These are phyloP conservation scores for Sorex maritimensis DNA, from an alignment of 2,797 vertebrate genomes.

Conservation along the genomic window DNA sequence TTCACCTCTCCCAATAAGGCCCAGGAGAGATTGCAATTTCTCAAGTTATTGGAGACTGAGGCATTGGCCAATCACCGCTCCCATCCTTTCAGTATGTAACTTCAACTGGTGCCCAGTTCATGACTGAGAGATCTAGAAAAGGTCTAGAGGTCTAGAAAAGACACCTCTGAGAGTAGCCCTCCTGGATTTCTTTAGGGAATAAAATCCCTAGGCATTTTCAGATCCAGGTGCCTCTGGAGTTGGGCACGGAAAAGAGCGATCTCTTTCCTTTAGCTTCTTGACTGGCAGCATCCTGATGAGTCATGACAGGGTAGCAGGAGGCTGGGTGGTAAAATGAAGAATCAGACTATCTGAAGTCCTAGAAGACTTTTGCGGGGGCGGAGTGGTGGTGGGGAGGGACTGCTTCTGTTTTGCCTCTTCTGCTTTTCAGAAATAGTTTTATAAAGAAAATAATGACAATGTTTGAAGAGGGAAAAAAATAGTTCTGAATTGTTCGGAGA, in stretches of 20 bases:
- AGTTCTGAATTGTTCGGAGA: too few relatives aligned
- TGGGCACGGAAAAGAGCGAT: not conserved
- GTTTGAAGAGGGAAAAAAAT: not conserved
- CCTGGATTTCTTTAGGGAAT: not conserved
- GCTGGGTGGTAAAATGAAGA: not conserved
- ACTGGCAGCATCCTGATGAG: not conserved
- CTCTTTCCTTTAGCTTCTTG: not conserved
- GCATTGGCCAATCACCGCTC: too few relatives aligned
- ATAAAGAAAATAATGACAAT: not conserved
- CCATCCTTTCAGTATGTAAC: not conserved
- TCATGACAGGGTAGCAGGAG: too few relatives aligned
- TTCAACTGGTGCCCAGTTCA: not conserved
- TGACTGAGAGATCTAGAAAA: not conserved
- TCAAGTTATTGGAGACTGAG: too few relatives aligned
- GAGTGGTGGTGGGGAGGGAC: too few relatives aligned
- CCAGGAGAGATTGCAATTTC: not conserved
- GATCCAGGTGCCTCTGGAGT: not conserved
- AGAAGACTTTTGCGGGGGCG: not conserved
- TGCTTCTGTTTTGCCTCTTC: not conserved
- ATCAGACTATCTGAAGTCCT: not conserved
- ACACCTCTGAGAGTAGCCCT: too few relatives aligned
- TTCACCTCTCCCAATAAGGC: not conserved
- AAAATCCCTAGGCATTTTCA: not conserved
- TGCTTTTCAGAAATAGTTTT: conserved; percentile 29
- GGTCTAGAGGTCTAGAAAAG: not conserved